Evolutionary conservation across 30 jellyfish, hydroid and myxozoan genomes (phyloP).

Genomic region (Aurelia aurita): DNA sequence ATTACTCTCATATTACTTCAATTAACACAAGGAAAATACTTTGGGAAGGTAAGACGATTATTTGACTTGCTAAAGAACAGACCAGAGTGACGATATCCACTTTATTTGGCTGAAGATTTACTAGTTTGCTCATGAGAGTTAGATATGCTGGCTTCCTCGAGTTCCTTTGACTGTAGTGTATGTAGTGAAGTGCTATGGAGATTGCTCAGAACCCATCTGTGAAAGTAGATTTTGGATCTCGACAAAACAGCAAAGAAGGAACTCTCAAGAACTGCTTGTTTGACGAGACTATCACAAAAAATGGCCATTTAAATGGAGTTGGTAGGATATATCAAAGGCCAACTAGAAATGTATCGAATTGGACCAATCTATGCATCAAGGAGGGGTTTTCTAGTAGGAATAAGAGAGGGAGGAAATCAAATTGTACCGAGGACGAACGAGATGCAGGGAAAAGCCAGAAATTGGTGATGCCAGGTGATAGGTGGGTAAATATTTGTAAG

Average conservation of each 20-base stretch:
- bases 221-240: not conserved
- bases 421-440: no score
- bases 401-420: not conserved
- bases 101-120: not conserved
- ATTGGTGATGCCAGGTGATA: no score
- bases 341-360: not conserved
- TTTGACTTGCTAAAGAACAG: not conserved
- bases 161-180: not conserved
- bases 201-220: not conserved
- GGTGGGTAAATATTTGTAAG: no score
- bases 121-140: not conserved
- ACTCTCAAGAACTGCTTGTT: not conserved
- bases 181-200: not conserved
- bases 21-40: not conserved
- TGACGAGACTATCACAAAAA: not conserved
- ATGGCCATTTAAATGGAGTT: not conserved
- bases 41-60: not conserved
- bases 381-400: not conserved
- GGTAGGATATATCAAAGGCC: not conserved
- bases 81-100: not conserved
- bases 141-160: constrained; percentile 7
- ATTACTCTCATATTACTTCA: not conserved
- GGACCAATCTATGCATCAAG: not conserved
- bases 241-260: not conserved
- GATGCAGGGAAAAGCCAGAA: no score